A percentile compares a stretch with the other conserved stretches of the same genome.
phyloP scores from a whole-genome alignment of 1,140 invertebrate genomes.

The Pseudomyrmex sp. region DNA sequence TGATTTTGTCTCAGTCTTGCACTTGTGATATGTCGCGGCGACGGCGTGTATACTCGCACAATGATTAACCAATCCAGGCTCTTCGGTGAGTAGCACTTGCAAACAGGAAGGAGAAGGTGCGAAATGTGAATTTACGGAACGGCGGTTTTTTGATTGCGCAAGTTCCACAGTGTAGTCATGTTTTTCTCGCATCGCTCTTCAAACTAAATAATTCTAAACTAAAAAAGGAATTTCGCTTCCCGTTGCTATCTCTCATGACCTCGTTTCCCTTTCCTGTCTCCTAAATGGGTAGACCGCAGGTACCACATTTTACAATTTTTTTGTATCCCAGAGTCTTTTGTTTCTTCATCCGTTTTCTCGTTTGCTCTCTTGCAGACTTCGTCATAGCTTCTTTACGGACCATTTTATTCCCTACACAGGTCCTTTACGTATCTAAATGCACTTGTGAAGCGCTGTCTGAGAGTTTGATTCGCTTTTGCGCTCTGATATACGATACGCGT shows the following conservation, averaged over 20 bases:
- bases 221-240: slow-evolving; percentile 37
- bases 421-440: slow-evolving; percentile 53
- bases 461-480: slow-evolving; percentile 29
- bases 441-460: slow-evolving; percentile 49
- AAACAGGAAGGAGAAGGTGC: slow-evolving; percentile 26
- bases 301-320: slow-evolving; percentile 59
- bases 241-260: slow-evolving; percentile 8
- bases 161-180: slow-evolving; percentile 25
- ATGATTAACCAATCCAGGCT: slow-evolving; percentile 65
- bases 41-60: slow-evolving; percentile 2
- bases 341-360: neutral
- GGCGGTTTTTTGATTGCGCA: slow-evolving; percentile 61
- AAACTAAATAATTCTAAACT: slow-evolving; percentile 63
- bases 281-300: slow-evolving; percentile 1
- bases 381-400: slow-evolving; percentile 30
- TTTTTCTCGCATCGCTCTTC: slow-evolving; percentile 34
- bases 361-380: slow-evolving; percentile 25
- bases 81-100: slow-evolving; percentile 39
- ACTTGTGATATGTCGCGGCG: neutral
- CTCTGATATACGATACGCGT: slow-evolving; percentile 27
- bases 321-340: slow-evolving; percentile 24
- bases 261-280: neutral
- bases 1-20: slow-evolving; percentile 25
- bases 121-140: slow-evolving; percentile 69
- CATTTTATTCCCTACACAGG: slow-evolving; percentile 51